Evolutionary conservation across 2,888 invertebrate genomes (phyloP).

Genomic region (Lomographa bimaculata): DNA sequence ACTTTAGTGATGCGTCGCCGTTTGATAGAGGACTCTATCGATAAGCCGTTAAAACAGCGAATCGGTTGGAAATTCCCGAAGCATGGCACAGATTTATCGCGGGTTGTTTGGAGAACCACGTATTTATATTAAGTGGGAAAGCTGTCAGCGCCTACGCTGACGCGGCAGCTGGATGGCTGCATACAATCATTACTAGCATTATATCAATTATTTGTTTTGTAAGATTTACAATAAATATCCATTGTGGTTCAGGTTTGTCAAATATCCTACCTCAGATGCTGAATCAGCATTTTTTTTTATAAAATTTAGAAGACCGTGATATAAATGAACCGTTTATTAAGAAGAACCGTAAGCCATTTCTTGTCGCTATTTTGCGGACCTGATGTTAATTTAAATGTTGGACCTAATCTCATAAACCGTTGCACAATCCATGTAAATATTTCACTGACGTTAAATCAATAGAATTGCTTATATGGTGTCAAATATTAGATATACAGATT

Average conservation of each 20-base stretch:
- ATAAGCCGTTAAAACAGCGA: conserved; percentile 62
- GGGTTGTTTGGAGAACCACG: conserved; percentile 71
- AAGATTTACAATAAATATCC: not conserved
- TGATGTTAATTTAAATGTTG: conserved; percentile 47
- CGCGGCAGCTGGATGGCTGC: conserved; percentile 66
- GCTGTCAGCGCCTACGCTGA: conserved; percentile 80
- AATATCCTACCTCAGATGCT: too few relatives aligned
- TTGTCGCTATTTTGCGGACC: too few relatives aligned
- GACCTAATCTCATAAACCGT: conserved; percentile 53
- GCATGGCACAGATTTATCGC: conserved; percentile 71
- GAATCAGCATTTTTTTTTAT: too few relatives aligned
- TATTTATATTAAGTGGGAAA: conserved; percentile 82
- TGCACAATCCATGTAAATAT: conserved; percentile 35
- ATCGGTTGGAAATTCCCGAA: conserved; percentile 53
- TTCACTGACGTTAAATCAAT: conserved; percentile 30
- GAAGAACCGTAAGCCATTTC: too few relatives aligned
- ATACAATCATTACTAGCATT: conserved; percentile 59
- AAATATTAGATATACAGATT: conserved; percentile 29
- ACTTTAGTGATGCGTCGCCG: conserved; percentile 43
- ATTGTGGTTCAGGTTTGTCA: too few relatives aligned
- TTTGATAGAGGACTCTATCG: conserved; percentile 66
- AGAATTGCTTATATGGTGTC: conserved; percentile 28
- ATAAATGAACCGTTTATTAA: too few relatives aligned
- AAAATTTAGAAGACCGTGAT: too few relatives aligned
- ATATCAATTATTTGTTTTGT: conserved; percentile 5